Evolutionary conservation across 2,113 vertebrate species (phyloP), one percentile per base, ranked within the genome.

Genomic region (Desmodus rotundus): DNA sequence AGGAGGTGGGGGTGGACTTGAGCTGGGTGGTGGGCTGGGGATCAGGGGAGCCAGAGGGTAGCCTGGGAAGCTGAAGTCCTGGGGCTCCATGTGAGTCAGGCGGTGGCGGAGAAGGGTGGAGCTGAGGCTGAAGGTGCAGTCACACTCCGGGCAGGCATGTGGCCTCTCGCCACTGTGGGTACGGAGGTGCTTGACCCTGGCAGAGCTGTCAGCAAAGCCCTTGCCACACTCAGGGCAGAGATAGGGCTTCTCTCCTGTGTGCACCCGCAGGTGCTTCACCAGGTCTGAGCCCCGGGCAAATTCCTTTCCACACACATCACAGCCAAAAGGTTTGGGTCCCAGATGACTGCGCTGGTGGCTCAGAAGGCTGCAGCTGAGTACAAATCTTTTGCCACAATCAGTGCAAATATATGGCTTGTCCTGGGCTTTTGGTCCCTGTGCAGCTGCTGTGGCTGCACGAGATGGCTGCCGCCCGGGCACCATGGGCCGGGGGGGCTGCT

Each of bases 201-300:
- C 99, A 5, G 98, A 99, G 73, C 98, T 98, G 95, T 99, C 99
- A 6, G 99, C 99, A 3, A 99, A 99, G 70, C 98, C 98, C 98
- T 98, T 98, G 89, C 97, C 97, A 50, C 97, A 98, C 91, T 98
- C 97, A 0, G 97, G 97, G 70, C 97, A 98, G 4, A 98, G 94
- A 83, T 98, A 98, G 83, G 97, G 97, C 73, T 98, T 98, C 94
- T 98, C 97, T 2, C 97, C 97, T 0, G 97, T 98, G 87, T 98
- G 97, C 2, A 97, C 97, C 16, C 97, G 94, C 36, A 98, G 91
- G 76, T 98, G 97, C 89, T 98, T 98, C 20, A 98, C 97, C 70
- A 98, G 96, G 84, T 98, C 97, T 1, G 97, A 98, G 63, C 97
- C 97, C 41, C 97, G 89, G 41, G 97, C 97, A 68, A 98, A 98